phyloP scores from a whole-genome alignment of 2,888 invertebrate genomes.

The Sycophila texana region DNA sequence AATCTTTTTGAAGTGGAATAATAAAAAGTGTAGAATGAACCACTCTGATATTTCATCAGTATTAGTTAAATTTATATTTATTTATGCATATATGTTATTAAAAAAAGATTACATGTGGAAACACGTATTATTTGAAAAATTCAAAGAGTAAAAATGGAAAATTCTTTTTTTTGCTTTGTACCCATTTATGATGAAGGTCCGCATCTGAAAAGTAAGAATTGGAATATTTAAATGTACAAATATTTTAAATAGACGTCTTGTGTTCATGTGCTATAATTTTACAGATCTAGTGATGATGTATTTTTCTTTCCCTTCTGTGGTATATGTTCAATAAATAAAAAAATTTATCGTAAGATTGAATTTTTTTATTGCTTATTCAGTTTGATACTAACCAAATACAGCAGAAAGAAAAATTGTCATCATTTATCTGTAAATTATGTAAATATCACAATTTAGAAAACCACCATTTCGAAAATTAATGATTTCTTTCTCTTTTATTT shows the following conservation, averaged over 20 bases:
- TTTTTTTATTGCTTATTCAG: too few relatives aligned
- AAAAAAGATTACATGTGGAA: constrained; percentile 38
- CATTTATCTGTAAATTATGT: constrained; percentile 46
- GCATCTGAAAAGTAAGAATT: constrained; percentile 51
- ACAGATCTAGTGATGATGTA: constrained; percentile 24
- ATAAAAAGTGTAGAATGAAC: not conserved
- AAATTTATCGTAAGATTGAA: not conserved
- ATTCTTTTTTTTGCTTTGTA: constrained; percentile 47
- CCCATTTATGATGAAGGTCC: constrained; percentile 50
- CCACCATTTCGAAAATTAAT: constrained; percentile 52
- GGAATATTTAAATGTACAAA: constrained; percentile 45
- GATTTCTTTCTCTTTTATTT: constrained; percentile 15
- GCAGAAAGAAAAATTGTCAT: not conserved
- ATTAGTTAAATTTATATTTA: not conserved
- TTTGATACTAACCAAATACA: too few relatives aligned
- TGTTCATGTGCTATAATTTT: constrained; percentile 35
- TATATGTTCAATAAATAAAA: not conserved
- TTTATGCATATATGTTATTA: not conserved
- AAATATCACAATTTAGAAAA: constrained; percentile 43
- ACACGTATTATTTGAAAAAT: constrained; percentile 19
- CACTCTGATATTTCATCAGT: too few relatives aligned
- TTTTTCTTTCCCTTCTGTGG: not conserved
- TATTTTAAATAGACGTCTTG: constrained; percentile 37
- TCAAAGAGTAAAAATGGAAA: constrained; percentile 33
- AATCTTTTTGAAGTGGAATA: constrained; percentile 30